phyloP scores from a whole-genome alignment of 2,113 vertebrate genomes.

The Tetrax tetrax region DNA sequence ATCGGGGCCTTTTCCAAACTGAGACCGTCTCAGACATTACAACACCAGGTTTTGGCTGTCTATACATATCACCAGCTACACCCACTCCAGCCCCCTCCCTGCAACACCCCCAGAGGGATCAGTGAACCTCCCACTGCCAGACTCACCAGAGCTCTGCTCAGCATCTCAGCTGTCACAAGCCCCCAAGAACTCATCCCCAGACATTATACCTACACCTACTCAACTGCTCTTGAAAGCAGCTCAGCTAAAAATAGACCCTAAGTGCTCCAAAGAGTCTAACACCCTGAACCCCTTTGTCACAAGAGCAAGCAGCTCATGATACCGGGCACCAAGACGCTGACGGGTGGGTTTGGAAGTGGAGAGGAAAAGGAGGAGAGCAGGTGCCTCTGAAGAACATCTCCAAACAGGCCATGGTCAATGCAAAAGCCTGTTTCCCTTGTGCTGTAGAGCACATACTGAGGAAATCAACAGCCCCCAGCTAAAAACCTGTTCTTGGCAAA shows the following conservation, averaged over 20 bases:
- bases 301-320: background rate
- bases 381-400: background rate
- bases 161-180: background rate
- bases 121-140: background rate
- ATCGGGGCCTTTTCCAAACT: conserved; percentile 44
- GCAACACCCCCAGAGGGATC: background rate
- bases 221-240: background rate
- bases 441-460: background rate
- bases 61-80: conserved; percentile 21
- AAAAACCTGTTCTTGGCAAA: background rate
- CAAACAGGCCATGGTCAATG: background rate
- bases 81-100: background rate
- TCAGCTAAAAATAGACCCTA: conserved; percentile 13
- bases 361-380: background rate
- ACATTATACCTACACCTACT: background rate
- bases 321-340: background rate
- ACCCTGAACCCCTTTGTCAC: background rate
- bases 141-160: background rate
- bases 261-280: background rate
- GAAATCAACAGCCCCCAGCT: background rate
- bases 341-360: background rate
- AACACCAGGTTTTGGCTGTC: conserved; percentile 43
- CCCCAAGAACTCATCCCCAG: background rate
- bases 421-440: background rate
- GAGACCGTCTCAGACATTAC: conserved; percentile 46